These are phyloP conservation scores for Nomia melanderi DNA, from an alignment of 1,140 invertebrate genomes.

Conservation along the genomic window DNA sequence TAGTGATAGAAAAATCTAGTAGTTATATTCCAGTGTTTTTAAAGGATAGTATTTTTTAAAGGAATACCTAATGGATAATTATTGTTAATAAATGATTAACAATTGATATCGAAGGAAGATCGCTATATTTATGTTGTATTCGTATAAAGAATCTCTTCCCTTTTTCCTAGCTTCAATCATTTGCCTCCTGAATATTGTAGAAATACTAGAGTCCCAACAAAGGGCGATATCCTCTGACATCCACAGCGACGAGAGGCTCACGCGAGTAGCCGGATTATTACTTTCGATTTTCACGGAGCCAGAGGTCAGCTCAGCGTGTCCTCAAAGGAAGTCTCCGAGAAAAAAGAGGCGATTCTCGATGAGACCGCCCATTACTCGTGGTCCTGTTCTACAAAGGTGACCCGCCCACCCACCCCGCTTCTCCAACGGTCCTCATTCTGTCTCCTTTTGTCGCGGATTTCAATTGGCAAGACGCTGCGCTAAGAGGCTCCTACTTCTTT, in stretches of 20 bases:
- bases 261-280: constrained; percentile 5
- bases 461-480: constrained; percentile 55
- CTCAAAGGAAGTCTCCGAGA: constrained; percentile 5
- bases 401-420: neutral
- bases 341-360: constrained; percentile 18
- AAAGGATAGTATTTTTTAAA: no score
- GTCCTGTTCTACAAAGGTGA: constrained; percentile 53
- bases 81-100: no score
- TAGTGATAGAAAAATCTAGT: no score
- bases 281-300: constrained; percentile 18
- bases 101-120: no score
- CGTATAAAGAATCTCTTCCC: no score
- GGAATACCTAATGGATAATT: no score
- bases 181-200: no score
- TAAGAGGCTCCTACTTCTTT: constrained; percentile 15
- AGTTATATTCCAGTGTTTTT: no score
- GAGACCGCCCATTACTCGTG: constrained; percentile 43
- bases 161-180: no score
- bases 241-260: neutral
- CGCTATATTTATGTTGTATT: no score
- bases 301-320: neutral
- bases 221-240: no score
- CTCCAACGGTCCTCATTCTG: constrained; percentile 42
- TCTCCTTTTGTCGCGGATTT: constrained; percentile 59
- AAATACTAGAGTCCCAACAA: no score